These are phyloP conservation scores for Drosophila pseudotakahashii DNA, from an alignment of 2,888 invertebrate species.

Conservation along the genomic window DNA sequence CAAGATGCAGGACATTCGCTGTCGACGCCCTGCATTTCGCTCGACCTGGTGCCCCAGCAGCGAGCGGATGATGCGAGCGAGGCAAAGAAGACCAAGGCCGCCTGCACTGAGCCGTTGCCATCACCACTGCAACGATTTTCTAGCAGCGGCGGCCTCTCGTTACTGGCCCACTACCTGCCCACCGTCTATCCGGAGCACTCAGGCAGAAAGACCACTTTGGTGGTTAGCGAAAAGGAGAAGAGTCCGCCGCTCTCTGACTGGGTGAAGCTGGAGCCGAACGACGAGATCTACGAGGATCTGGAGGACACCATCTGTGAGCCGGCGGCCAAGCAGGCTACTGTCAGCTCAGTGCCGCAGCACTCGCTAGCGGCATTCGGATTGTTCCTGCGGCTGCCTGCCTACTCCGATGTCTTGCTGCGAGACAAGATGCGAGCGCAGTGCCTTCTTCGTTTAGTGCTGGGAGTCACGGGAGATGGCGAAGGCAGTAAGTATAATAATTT, in stretches of 20 bases:
- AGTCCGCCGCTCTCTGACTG: slow-evolving; percentile 83
- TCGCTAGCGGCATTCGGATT: slow-evolving; percentile 95
- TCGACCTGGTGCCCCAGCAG: slow-evolving; percentile 75
- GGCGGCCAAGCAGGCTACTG: slow-evolving; percentile 85
- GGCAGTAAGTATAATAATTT: slow-evolving; percentile 87
- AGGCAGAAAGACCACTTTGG: slow-evolving; percentile 85
- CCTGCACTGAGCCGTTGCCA: slow-evolving; percentile 82
- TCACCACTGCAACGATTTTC: slow-evolving; percentile 93
- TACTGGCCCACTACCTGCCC: slow-evolving; percentile 94
- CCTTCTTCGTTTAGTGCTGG: slow-evolving; percentile 93
- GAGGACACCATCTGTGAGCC: slow-evolving; percentile 86
- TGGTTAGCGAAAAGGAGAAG: slow-evolving; percentile 83
- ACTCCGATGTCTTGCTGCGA: slow-evolving; percentile 93
- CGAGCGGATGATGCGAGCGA: slow-evolving; percentile 48
- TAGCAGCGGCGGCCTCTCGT: slow-evolving; percentile 93
- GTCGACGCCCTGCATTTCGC: slow-evolving; percentile 85
- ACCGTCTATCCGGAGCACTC: slow-evolving; percentile 93
- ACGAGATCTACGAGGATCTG: slow-evolving; percentile 87
- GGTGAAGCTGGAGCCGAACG: slow-evolving; percentile 86
- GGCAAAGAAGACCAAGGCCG: slow-evolving; percentile 73
- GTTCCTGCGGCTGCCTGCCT: slow-evolving; percentile 94
- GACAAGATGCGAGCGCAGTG: slow-evolving; percentile 94
- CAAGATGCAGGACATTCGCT: slow-evolving; percentile 85
- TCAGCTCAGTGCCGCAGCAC: slow-evolving; percentile 93
- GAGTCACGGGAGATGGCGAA: slow-evolving; percentile 96